Evolutionary conservation across 2,888 invertebrate species (phyloP).

Genomic region (Xylota sylvarum): DNA sequence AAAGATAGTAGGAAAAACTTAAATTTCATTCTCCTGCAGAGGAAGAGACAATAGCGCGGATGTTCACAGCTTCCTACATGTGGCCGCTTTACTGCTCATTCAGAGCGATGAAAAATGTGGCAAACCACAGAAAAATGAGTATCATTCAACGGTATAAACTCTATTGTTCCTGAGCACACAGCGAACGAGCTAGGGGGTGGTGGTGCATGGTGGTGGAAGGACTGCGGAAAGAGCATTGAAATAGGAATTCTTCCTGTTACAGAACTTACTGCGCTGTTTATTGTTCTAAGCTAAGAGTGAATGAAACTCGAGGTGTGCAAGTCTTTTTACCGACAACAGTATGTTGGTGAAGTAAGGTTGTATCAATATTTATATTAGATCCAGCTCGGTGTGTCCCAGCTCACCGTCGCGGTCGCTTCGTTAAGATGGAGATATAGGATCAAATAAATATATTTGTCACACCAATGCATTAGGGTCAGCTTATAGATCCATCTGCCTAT

Average conservation of each 20-base stretch:
- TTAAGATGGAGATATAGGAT: too few species aligned
- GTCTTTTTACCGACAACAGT: neutral
- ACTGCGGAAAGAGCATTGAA: conserved; percentile 36
- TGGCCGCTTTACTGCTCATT: conserved; percentile 7
- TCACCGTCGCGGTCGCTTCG: too few species aligned
- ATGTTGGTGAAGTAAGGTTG: neutral
- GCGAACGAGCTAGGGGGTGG: neutral
- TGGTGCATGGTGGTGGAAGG: neutral
- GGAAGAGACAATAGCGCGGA: conserved; percentile 15
- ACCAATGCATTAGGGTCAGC: too few species aligned
- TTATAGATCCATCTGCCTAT: too few species aligned
- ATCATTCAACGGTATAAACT: conserved; percentile 39
- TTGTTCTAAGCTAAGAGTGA: conserved; percentile 2
- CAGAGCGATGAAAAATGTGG: conserved; percentile 43
- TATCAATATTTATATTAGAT: too few species aligned
- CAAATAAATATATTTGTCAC: too few species aligned
- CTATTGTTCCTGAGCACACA: conserved; percentile 42
- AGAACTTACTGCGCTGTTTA: neutral
- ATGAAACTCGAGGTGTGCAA: neutral
- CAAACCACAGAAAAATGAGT: conserved; percentile 34
- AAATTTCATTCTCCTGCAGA: conserved; percentile 29
- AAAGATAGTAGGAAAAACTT: neutral
- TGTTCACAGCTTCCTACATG: conserved; percentile 19
- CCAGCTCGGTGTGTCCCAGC: too few species aligned
- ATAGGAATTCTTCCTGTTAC: conserved; percentile 4